phyloP scores from a whole-genome alignment of 2,888 invertebrate species.

The Heteromurus nitidus region DNA sequence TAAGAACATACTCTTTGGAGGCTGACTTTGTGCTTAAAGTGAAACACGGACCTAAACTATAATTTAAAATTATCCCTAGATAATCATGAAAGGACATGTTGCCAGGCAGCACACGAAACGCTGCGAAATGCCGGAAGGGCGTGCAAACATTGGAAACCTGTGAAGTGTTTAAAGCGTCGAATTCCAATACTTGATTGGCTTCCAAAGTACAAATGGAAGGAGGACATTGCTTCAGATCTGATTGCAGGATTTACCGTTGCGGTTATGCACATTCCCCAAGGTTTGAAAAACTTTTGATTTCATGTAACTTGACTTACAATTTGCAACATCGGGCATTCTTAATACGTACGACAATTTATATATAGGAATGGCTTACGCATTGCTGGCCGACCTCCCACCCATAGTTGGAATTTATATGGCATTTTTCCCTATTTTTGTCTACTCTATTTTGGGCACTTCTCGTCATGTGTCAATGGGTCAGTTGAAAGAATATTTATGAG shows the following conservation, averaged over 20 bases:
- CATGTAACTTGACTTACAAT: background rate
- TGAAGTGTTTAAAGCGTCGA: background rate
- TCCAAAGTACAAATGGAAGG: constrained; percentile 80
- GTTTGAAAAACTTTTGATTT: constrained; percentile 76
- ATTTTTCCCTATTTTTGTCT: constrained; percentile 92
- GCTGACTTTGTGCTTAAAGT: too few relatives aligned
- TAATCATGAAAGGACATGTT: too few relatives aligned
- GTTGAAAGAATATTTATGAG: too few relatives aligned
- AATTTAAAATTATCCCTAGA: too few relatives aligned
- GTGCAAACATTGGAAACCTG: constrained; percentile 18
- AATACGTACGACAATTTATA: too few relatives aligned
- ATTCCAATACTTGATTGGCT: constrained; percentile 83
- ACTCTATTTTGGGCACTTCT: constrained; percentile 91
- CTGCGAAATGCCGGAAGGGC: background rate
- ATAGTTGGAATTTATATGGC: constrained; percentile 90
- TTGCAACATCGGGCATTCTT: constrained; percentile 19
- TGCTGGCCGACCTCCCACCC: constrained; percentile 84
- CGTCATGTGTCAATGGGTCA: constrained; percentile 91
- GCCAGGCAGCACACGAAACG: too few relatives aligned
- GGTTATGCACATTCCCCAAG: constrained; percentile 93
- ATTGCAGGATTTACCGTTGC: constrained; percentile 91
- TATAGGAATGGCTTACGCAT: constrained; percentile 83
- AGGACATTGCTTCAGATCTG: constrained; percentile 83
- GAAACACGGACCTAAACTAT: too few relatives aligned
- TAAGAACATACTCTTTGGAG: too few relatives aligned